Evolutionary conservation across 2,888 invertebrate genomes (phyloP), one percentile per base, ranked within the genome.

Genomic region (Athripsodes cinereus): DNA sequence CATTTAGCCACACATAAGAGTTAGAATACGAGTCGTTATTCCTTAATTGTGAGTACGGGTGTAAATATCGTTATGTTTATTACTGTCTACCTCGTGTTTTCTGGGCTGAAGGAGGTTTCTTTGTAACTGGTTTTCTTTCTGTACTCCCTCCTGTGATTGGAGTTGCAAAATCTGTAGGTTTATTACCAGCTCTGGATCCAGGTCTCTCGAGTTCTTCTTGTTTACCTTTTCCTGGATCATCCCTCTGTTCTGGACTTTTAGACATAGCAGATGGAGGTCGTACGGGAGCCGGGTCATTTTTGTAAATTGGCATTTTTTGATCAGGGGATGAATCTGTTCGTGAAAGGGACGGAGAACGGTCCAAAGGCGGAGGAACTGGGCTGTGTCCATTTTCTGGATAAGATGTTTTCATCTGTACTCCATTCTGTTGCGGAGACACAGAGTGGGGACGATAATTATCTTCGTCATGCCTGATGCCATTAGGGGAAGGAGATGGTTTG

Each of bases 261-360:
- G 63, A 62, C 2, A 59, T 53, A n/a, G 57, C 55, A 1, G 66
- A 65, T 20, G 60, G 63, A 13, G 66, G 65, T 40, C 65, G 53
- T 52, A 74, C 74, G 26, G 72, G 74, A 62, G 78, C 78, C 21
- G 78, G 78, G 34, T 59, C 62, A 35, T 60, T 63, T 10, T 60
- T 57, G 2, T 22, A 21, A 2, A 19, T 34, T 48, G 40, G 34
- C 34, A 47, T 51, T 44, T 58, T 62, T 46, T 61, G 62, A 21
- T 64, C 62, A 3, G 64, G 64, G 34, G 78, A 79, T 58, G 78
- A 79, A 66, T 78, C 79, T 65, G 78, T 79, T 54, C 77, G 70
- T 21, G 77, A 76, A 46, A 79, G 66, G 21, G 79, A 79, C 10
- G 79, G 79, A 22, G 79, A 79, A 52, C 79, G 75, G 65, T 79